Conservation (phyloP, 2,113 vertebrate genomes). For the Percopsis transmontana region DNA sequence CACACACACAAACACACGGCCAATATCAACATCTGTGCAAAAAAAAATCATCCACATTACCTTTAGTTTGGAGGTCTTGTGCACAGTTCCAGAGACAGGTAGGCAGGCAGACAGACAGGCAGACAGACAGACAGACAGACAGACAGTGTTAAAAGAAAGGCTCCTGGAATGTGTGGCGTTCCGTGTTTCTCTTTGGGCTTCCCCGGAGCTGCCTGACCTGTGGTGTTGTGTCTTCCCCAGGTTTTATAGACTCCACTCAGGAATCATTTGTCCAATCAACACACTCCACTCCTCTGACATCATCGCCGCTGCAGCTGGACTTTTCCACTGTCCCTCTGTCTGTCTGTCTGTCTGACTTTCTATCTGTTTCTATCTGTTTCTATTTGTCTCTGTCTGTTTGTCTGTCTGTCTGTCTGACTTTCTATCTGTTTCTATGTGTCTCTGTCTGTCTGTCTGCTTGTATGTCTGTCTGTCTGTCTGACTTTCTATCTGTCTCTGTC, state of each 20-base stretch:
- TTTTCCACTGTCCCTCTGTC: constrained; percentile 1
- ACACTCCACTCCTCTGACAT: constrained; percentile 42
- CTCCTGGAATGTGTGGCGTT: constrained; percentile 9
- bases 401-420: neutral
- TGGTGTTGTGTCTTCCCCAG: constrained; percentile 38
- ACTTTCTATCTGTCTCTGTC: too few relatives aligned
- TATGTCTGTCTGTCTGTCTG: neutral
- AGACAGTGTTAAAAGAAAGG: neutral
- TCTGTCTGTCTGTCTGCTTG: neutral
- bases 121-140: neutral
- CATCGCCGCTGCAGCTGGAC: constrained; percentile 30
- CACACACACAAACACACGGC: constrained; percentile 1
- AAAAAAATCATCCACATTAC: neutral
- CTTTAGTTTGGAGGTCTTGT: neutral
- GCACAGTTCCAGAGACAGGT: too few relatives aligned
- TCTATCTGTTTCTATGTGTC: too few relatives aligned
- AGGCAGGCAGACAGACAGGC: too few relatives aligned
- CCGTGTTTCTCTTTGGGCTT: constrained; percentile 20
- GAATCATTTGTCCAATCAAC: constrained; percentile 50
- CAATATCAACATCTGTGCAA: neutral
- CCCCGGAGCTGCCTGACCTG: neutral
- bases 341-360: neutral
- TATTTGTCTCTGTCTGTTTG: too few relatives aligned
- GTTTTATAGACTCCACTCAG: constrained; percentile 61
- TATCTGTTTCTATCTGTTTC: too few relatives aligned